phyloP scores from a whole-genome alignment of 2,113 vertebrate genomes.

The Rhynchomys soricoides region DNA sequence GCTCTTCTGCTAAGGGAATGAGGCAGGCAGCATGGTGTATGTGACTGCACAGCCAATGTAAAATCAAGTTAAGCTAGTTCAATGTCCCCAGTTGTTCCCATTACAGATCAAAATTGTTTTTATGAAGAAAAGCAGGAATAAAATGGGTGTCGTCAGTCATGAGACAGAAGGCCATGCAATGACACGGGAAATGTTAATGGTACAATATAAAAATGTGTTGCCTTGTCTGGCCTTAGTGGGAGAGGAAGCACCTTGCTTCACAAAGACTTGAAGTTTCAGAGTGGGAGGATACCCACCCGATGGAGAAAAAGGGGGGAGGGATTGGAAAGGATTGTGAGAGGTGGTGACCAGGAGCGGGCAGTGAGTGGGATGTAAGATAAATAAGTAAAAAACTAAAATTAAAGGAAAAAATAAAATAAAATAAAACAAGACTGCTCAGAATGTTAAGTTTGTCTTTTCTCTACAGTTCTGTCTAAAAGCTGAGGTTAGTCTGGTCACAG shows the following conservation, averaged over 20 bases:
- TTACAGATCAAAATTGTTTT: not conserved
- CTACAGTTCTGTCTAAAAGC: not conserved
- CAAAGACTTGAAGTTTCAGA: too few species aligned
- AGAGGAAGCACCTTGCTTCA: too few species aligned
- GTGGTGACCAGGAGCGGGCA: too few species aligned
- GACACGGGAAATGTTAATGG: not conserved
- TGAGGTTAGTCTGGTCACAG: not conserved
- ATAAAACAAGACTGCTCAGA: not conserved
- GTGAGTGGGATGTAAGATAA: too few species aligned
- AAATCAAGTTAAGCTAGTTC: constrained; percentile 2
- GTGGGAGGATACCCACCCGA: too few species aligned
- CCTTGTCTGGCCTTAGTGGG: too few species aligned
- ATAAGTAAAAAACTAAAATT: too few species aligned
- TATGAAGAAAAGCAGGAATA: not conserved
- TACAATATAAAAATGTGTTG: not conserved
- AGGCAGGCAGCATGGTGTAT: not conserved
- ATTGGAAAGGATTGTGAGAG: too few species aligned
- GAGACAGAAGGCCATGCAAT: not conserved
- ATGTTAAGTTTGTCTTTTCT: not conserved
- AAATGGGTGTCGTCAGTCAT: not conserved
- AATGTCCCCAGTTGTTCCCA: not conserved
- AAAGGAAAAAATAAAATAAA: too few species aligned
- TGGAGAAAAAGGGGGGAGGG: too few species aligned
- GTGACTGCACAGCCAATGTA: not conserved
- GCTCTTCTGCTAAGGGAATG: not conserved